These are phyloP conservation scores for Ichneumon xanthorius DNA, from an alignment of 2,888 invertebrate genomes.

Conservation along the genomic window DNA sequence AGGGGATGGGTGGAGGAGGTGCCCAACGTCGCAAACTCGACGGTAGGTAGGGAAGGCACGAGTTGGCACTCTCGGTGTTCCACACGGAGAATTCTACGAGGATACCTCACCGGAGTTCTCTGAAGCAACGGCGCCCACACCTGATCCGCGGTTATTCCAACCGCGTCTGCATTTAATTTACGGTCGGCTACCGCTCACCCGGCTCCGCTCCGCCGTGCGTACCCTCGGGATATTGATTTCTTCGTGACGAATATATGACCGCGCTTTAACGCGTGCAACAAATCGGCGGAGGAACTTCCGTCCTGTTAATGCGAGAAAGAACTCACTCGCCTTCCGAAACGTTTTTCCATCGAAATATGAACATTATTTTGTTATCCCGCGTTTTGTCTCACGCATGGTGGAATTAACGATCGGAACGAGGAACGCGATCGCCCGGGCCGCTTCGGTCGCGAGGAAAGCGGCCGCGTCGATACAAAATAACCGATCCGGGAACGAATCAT, in stretches of 20 bases:
- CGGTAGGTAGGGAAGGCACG: slow-evolving; percentile 20
- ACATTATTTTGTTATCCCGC: neutral
- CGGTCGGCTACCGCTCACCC: slow-evolving; percentile 34
- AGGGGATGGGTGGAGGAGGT: neutral
- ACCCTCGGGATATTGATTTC: slow-evolving; percentile 48
- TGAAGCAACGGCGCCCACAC: slow-evolving; percentile 39
- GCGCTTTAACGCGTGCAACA: neutral
- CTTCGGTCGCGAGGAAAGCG: neutral
- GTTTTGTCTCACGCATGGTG: neutral
- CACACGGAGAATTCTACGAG: slow-evolving; percentile 57
- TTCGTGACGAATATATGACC: slow-evolving; percentile 26
- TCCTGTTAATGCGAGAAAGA: neutral
- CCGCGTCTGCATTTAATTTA: slow-evolving; percentile 65
- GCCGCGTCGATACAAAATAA: neutral
- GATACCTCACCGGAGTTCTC: slow-evolving; percentile 28
- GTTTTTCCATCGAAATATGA: neutral
- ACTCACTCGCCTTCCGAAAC: too few relatives aligned
- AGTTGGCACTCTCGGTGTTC: slow-evolving; percentile 55
- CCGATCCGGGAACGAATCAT: neutral
- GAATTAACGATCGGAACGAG: neutral
- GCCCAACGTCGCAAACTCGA: slow-evolving; percentile 34
- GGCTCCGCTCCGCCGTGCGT: slow-evolving; percentile 8
- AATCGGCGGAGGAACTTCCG: slow-evolving; percentile 3
- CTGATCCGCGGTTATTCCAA: slow-evolving; percentile 60
- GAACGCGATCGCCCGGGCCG: neutral